These are phyloP conservation scores for Hyla sarda DNA, from an alignment of 2,113 vertebrate genomes.

Conservation along the genomic window DNA sequence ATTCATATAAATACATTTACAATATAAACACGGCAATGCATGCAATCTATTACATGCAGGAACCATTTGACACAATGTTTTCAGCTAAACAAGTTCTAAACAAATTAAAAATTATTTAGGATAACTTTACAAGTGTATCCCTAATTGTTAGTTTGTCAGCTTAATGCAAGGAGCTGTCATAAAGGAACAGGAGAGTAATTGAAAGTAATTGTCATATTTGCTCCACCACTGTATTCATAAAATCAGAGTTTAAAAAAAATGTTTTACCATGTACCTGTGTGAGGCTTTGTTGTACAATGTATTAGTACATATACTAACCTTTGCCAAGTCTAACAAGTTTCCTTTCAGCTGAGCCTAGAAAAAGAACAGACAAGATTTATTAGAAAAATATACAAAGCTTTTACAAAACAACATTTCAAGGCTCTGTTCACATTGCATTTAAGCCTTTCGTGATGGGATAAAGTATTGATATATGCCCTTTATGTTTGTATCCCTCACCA, in stretches of 20 bases:
- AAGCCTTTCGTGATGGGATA: no score
- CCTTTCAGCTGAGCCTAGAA: conserved; percentile 82
- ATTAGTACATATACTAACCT: conserved; percentile 76
- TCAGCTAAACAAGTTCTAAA: no score
- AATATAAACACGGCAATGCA: no score
- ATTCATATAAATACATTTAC: no score
- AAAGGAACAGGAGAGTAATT: neutral
- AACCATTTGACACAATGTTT: no score
- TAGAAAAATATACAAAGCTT: neutral
- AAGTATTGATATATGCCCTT: no score
- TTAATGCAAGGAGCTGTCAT: neutral
- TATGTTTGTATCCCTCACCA: no score
- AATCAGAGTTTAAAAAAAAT: no score
- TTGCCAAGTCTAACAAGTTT: conserved; percentile 82
- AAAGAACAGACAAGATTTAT: conserved; percentile 59
- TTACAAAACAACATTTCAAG: neutral
- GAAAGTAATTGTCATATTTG: neutral
- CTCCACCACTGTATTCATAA: neutral
- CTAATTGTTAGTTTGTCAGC: neutral
- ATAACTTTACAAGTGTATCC: no score
- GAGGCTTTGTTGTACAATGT: neutral
- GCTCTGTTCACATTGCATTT: neutral
- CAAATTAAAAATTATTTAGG: no score
- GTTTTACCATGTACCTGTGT: neutral
- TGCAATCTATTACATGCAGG: no score